Conservation (phyloP, 2,888 invertebrate species). For the Pterobdella sp. region DNA sequence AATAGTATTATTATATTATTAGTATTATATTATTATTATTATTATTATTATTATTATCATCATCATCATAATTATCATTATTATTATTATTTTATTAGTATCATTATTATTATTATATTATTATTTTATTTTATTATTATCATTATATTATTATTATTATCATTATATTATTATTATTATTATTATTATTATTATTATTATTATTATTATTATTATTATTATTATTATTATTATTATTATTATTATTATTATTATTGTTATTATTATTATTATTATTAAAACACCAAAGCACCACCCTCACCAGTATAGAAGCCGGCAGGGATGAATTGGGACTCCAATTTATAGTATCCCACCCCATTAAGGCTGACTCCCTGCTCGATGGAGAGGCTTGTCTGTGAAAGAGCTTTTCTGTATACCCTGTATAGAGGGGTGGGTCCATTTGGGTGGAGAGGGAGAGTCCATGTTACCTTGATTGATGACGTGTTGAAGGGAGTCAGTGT, state of each 20-base stretch:
- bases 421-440: conserved; percentile 48
- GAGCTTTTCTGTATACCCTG: conserved; percentile 44
- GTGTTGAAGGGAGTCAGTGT: conserved; percentile 43
- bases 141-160: background rate
- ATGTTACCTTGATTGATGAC: conserved; percentile 43
- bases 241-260: background rate
- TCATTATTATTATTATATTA: background rate
- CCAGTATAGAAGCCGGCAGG: conserved; percentile 49
- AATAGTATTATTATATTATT: background rate
- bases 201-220: conserved; percentile 1
- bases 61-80: background rate
- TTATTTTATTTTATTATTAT: background rate
- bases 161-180: background rate
- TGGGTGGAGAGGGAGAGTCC: conserved; percentile 43
- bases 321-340: conserved; percentile 46
- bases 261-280: background rate
- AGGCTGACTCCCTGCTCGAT: conserved; percentile 44
- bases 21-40: background rate
- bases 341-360: conserved; percentile 48
- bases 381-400: conserved; percentile 42
- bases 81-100: background rate
- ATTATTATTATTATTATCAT: background rate
- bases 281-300: too few relatives aligned
- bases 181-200: conserved; percentile 1
- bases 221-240: conserved; percentile 1